A percentile compares a stretch with the other conserved stretches of the same genome.
Conservation (phyloP, 2,113 vertebrate genomes). For the Chaetops frenatus region DNA sequence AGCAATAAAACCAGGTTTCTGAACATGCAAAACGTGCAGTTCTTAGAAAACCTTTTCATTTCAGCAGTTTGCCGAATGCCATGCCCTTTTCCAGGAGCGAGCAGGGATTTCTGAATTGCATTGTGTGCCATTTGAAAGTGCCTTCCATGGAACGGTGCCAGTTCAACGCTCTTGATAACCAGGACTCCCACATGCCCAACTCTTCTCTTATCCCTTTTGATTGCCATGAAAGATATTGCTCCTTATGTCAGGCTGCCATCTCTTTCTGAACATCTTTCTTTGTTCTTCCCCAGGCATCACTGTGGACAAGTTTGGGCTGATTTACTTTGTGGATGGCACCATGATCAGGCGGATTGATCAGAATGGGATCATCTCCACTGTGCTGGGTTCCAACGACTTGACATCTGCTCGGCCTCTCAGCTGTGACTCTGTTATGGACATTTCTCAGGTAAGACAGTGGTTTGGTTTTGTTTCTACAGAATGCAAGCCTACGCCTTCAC, state of each 20-base stretch:
- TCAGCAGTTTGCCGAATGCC: not conserved
- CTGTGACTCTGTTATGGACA: slow-evolving; percentile 97
- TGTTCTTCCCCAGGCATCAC: slow-evolving; percentile 82
- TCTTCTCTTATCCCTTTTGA: not conserved
- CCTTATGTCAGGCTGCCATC: not conserved
- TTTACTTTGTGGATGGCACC: slow-evolving; percentile 97
- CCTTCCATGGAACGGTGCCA: not conserved
- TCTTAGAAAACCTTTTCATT: not conserved
- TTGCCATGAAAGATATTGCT: not conserved
- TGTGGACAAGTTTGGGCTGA: slow-evolving; percentile 91
- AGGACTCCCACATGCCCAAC: not conserved
- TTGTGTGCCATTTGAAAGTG: not conserved
- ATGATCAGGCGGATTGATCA: slow-evolving; percentile 96
- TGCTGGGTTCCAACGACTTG: slow-evolving; percentile 95
- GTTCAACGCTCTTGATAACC: not conserved
- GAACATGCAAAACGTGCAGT: not conserved
- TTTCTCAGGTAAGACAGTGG: slow-evolving; percentile 83
- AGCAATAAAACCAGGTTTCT: not conserved
- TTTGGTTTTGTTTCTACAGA: not conserved
- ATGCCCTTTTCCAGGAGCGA: not conserved
- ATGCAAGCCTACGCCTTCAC: not conserved
- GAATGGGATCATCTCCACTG: slow-evolving; percentile 95
- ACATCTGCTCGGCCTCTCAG: slow-evolving; percentile 95
- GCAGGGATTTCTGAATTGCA: not conserved
- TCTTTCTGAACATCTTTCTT: not conserved